phyloP scores from a whole-genome alignment of 1,140 invertebrate species.

The Pemphigus obesinymphae region DNA sequence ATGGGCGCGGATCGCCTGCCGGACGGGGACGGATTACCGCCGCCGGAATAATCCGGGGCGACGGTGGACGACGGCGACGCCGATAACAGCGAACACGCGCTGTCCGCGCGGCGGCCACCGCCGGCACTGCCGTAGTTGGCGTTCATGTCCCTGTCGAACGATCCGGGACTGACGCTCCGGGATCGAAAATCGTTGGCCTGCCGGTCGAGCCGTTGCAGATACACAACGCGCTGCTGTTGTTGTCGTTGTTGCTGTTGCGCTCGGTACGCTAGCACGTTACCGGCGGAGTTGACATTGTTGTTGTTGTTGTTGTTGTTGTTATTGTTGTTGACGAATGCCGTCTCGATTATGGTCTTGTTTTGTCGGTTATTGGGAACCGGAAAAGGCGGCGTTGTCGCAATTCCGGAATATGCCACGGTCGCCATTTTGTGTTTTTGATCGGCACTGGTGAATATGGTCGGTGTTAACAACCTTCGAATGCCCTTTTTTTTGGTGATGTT shows the following conservation, averaged over 20 bases:
- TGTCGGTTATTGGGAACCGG: background rate
- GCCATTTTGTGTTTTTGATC: conserved; percentile 16
- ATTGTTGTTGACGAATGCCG: conserved; percentile 42
- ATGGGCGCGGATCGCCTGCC: conserved; percentile 39
- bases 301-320: conserved; percentile 33
- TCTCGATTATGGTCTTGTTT: conserved; percentile 41
- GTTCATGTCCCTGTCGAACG: background rate
- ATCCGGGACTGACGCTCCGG: conserved; percentile 43
- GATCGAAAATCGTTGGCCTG: conserved; percentile 25
- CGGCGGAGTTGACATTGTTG: background rate
- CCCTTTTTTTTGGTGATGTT: conserved; percentile 33
- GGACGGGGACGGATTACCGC: conserved; percentile 5
- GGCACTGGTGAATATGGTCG: conserved; percentile 35
- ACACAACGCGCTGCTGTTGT: background rate
- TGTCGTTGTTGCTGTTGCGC: background rate
- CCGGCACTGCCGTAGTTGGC: background rate
- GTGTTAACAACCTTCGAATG: conserved; percentile 42
- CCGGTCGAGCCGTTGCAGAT: background rate
- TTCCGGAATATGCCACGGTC: background rate
- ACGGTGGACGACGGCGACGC: background rate
- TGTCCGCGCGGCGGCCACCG: background rate
- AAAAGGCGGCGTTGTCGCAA: background rate
- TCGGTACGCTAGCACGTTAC: background rate
- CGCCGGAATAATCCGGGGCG: background rate
- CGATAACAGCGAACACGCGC: conserved; percentile 6